Percentiles rank a stretch among this genome's conserved stretches.
Evolutionary conservation across 2,888 invertebrate species (phyloP).

Genomic region (Amphipoea oculea): DNA sequence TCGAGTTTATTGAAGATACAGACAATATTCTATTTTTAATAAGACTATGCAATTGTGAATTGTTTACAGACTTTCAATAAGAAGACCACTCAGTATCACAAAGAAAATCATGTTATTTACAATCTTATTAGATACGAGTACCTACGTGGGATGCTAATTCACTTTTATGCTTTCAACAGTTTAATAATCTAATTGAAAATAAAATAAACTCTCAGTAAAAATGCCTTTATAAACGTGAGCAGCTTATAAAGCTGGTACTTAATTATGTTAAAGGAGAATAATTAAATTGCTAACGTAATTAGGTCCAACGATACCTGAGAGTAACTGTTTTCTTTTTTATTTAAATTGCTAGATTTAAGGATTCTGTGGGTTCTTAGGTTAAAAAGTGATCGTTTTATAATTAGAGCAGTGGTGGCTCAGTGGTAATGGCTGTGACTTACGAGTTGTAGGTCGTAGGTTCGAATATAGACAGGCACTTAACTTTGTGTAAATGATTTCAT

Average conservation of each 20-base stretch:
- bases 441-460: not conserved
- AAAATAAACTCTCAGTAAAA: not conserved
- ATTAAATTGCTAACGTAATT: slow-evolving; percentile 38
- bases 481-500: not conserved
- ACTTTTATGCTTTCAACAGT: not conserved
- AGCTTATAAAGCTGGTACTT: slow-evolving; percentile 7
- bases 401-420: not conserved
- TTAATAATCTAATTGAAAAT: not conserved
- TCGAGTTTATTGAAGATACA: slow-evolving; percentile 28
- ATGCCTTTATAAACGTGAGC: not conserved
- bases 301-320: slow-evolving; percentile 2
- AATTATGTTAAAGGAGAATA: slow-evolving; percentile 16
- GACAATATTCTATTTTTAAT: not conserved
- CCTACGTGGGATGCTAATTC: no score
- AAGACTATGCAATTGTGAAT: not conserved
- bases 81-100: not conserved
- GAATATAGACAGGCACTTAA: no score
- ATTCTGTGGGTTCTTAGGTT: not conserved
- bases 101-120: not conserved
- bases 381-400: not conserved
- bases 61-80: not conserved
- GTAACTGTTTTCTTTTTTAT: not conserved
- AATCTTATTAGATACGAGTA: not conserved
- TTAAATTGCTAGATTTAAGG: not conserved
- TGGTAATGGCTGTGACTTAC: not conserved